phyloP scores from a whole-genome alignment of 1,140 invertebrate genomes.

The Vanessa atalanta region DNA sequence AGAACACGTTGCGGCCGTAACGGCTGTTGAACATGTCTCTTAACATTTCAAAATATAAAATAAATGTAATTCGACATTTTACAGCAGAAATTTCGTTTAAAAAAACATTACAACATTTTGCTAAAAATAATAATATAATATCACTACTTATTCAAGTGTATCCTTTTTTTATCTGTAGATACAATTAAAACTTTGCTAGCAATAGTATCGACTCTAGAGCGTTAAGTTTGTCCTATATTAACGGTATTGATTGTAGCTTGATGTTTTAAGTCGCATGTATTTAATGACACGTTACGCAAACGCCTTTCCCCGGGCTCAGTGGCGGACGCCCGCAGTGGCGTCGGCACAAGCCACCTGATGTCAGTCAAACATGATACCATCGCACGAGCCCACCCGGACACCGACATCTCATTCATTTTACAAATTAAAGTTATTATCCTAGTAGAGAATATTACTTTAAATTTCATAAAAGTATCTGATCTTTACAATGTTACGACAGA shows the following conservation, averaged over 20 bases:
- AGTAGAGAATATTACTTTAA: no score
- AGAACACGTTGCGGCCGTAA: slow-evolving; percentile 53
- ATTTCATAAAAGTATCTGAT: no score
- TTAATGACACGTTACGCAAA: slow-evolving; percentile 55
- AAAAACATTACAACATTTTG: slow-evolving; percentile 13
- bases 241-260: slow-evolving; percentile 32
- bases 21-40: slow-evolving; percentile 41
- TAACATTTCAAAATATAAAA: slow-evolving; percentile 41
- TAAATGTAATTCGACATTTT: slow-evolving; percentile 15
- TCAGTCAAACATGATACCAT: slow-evolving; percentile 50
- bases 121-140: neutral
- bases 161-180: neutral
- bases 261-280: slow-evolving; percentile 47
- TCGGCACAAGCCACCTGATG: slow-evolving; percentile 36
- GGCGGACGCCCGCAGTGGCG: slow-evolving; percentile 19
- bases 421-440: neutral
- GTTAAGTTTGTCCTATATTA: slow-evolving; percentile 24
- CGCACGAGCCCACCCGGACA: slow-evolving; percentile 31
- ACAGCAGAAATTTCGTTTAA: neutral
- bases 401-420: neutral
- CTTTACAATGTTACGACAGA: no score
- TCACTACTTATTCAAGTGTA: neutral
- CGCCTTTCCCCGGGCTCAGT: slow-evolving; percentile 50
- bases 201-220: slow-evolving; percentile 9
- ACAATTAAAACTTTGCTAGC: neutral